phyloP scores from a whole-genome alignment of 2,888 invertebrate species.

The Cheilosia variabilis region DNA sequence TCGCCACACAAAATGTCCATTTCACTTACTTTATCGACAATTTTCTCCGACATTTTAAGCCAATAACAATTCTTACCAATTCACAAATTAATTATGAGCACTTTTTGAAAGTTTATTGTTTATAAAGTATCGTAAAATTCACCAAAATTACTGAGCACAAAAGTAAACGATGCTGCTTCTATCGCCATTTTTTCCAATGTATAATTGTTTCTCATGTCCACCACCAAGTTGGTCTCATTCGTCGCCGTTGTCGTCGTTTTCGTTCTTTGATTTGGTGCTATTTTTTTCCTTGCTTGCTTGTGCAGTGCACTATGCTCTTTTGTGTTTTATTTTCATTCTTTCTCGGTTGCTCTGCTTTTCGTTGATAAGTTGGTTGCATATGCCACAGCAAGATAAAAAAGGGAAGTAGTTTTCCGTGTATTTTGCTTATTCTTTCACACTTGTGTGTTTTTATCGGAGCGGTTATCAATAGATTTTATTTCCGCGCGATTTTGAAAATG shows the following conservation, averaged over 20 bases:
- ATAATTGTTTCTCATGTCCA: constrained; percentile 61
- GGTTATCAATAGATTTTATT: constrained; percentile 17
- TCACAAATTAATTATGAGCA: constrained; percentile 59
- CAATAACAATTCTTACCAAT: constrained; percentile 66
- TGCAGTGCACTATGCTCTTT: constrained; percentile 43
- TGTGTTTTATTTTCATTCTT: constrained; percentile 60
- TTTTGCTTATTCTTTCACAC: constrained; percentile 44
- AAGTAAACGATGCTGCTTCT: constrained; percentile 77
- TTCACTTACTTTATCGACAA: constrained; percentile 79
- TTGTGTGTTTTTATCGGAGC: background rate
- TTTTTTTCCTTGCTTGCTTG: constrained; percentile 27
- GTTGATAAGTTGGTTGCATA: constrained; percentile 59
- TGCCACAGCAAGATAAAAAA: constrained; percentile 45
- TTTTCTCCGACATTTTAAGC: constrained; percentile 77
- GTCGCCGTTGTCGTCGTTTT: constrained; percentile 10
- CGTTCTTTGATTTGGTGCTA: constrained; percentile 44
- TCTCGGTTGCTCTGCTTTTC: constrained; percentile 58
- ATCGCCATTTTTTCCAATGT: constrained; percentile 79
- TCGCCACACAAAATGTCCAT: constrained; percentile 76
- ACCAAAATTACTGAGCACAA: constrained; percentile 73
- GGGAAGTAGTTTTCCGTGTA: constrained; percentile 28
- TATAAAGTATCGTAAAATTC: constrained; percentile 76
- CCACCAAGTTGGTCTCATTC: constrained; percentile 66
- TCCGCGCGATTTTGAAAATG: constrained; percentile 1
- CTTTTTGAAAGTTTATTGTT: constrained; percentile 66